These are phyloP conservation scores for Chouioia cunea DNA, from an alignment of 2,888 invertebrate species.

Conservation along the genomic window DNA sequence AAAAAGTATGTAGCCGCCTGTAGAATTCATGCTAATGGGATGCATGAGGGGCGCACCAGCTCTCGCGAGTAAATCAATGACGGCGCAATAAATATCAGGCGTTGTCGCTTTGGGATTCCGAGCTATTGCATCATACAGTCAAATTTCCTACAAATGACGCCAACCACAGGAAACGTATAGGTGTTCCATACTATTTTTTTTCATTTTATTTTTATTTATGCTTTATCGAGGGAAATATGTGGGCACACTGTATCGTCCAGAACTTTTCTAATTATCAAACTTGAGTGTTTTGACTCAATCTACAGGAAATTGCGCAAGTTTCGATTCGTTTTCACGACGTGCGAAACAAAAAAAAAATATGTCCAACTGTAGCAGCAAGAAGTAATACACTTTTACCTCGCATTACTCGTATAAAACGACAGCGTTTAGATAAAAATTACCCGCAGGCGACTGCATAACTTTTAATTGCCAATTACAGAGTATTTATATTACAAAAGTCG, in stretches of 20 bases:
- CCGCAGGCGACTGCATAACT: conserved; percentile 30
- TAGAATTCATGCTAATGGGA: conserved; percentile 30
- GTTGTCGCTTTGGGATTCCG: too few species aligned
- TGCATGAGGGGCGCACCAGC: neutral
- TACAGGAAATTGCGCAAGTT: conserved; percentile 30
- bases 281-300: conserved; percentile 23
- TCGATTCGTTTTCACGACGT: conserved; percentile 6
- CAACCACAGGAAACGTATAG: neutral
- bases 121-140: conserved; percentile 37
- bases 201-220: conserved; percentile 1
- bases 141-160: conserved; percentile 27
- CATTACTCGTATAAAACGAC: conserved; percentile 11
- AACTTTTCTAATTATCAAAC: conserved; percentile 43
- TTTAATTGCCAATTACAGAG: conserved; percentile 46
- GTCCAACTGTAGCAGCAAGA: neutral
- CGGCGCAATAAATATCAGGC: conserved; percentile 21
- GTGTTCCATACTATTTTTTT: neutral
- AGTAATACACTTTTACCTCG: conserved; percentile 10
- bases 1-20: neutral
- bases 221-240: neutral
- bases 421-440: conserved; percentile 36
- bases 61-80: conserved; percentile 26
- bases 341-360: conserved; percentile 5
- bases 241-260: conserved; percentile 7
- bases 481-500: conserved; percentile 37